Evolutionary conservation across 1,140 invertebrate species (phyloP).

Genomic region (Dreissena rostriformis): DNA sequence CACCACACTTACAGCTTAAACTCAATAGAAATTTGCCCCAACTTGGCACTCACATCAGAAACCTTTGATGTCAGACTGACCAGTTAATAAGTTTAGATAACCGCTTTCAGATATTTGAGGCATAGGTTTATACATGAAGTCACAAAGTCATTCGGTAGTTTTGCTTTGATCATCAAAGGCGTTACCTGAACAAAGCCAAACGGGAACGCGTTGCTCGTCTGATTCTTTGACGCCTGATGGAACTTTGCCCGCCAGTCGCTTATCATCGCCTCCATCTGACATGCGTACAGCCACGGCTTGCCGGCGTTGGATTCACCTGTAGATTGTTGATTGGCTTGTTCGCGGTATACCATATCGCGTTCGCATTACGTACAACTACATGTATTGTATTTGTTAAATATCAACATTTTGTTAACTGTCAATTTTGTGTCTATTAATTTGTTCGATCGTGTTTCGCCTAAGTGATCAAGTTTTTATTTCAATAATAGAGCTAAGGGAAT

Average conservation of each 20-base stretch:
- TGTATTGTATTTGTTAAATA: too few relatives aligned
- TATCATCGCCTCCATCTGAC: conserved; percentile 72
- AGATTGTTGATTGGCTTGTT: background rate
- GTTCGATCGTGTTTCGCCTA: too few relatives aligned
- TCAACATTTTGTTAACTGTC: too few relatives aligned
- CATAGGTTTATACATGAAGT: too few relatives aligned
- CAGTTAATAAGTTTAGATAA: background rate
- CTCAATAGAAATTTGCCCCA: background rate
- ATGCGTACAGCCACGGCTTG: conserved; percentile 60
- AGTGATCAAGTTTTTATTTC: too few relatives aligned
- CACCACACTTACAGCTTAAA: background rate
- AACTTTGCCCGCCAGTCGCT: conserved; percentile 68
- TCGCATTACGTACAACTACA: too few relatives aligned
- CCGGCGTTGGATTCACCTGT: conserved; percentile 66
- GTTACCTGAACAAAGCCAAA: conserved; percentile 77
- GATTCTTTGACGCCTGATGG: conserved; percentile 51
- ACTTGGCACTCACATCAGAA: background rate
- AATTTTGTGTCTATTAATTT: too few relatives aligned
- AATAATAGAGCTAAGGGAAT: too few relatives aligned
- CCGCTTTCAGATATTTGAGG: background rate
- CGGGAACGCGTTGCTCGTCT: conserved; percentile 64
- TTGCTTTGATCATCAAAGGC: too few relatives aligned
- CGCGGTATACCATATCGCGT: background rate
- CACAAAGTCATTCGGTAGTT: too few relatives aligned
- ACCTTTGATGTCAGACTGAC: too few relatives aligned